Evolutionary conservation across 2,113 vertebrate genomes (phyloP).

Genomic region (Sakesphorus luctuosus): DNA sequence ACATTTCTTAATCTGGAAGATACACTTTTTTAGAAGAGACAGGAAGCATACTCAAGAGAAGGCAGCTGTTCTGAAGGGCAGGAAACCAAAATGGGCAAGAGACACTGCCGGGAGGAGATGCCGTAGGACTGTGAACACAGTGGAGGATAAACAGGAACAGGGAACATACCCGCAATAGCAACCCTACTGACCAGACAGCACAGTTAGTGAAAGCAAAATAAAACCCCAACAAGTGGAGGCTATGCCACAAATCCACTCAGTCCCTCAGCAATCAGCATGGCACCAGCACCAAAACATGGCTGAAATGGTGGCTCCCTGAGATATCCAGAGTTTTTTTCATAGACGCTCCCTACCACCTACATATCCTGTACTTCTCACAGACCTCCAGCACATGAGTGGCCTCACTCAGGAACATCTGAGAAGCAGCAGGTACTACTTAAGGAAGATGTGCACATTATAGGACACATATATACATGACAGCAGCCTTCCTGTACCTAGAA

Average conservation of each 20-base stretch:
- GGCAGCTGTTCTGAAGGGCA: neutral
- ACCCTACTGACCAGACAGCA: rapidly evolving
- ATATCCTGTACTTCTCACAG: neutral
- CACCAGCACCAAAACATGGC: neutral
- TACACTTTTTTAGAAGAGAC: neutral
- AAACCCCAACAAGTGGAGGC: neutral
- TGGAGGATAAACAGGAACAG: neutral
- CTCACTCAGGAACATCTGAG: neutral
- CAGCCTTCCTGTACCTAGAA: neutral
- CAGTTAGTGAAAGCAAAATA: neutral
- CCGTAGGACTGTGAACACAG: neutral
- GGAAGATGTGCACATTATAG: neutral
- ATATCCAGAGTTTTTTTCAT: rapidly evolving
- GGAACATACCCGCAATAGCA: neutral
- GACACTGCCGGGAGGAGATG: neutral
- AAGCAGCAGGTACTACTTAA: neutral
- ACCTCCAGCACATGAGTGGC: neutral
- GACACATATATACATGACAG: neutral
- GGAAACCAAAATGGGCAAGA: neutral
- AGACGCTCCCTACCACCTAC: neutral
- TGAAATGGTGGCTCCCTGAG: neutral
- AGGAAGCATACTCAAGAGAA: neutral
- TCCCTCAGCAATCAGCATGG: neutral
- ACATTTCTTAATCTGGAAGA: neutral
- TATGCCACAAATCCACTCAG: neutral